A percentile compares a stretch with the other conserved stretches of the same genome.
These are phyloP conservation scores for Seira ritae DNA, from an alignment of 2,888 invertebrate genomes.

Conservation along the genomic window DNA sequence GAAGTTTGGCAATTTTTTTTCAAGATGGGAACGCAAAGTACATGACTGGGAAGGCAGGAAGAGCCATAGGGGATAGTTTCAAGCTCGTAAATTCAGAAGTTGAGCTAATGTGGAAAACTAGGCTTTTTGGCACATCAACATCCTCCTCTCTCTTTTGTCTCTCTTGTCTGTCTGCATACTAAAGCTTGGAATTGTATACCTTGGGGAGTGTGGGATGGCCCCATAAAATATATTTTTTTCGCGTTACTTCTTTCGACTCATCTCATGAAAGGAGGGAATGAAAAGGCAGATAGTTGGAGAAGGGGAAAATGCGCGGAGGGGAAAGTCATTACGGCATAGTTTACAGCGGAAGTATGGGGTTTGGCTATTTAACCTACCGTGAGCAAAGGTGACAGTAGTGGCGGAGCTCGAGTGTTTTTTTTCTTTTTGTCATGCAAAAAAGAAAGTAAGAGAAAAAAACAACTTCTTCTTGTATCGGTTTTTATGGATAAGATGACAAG, in stretches of 20 bases:
- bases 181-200: slow-evolving; percentile 35
- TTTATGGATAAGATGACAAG: neutral
- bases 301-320: slow-evolving; percentile 53
- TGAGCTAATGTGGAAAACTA: slow-evolving; percentile 59
- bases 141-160: slow-evolving; percentile 44
- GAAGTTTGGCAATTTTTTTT: slow-evolving; percentile 14
- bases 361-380: slow-evolving; percentile 32
- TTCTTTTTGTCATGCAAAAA: neutral
- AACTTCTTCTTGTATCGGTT: slow-evolving; percentile 3
- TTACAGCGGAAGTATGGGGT: slow-evolving; percentile 63
- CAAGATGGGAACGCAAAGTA: slow-evolving; percentile 1
- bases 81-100: slow-evolving; percentile 62
- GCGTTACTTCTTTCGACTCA: slow-evolving; percentile 36
- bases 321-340: slow-evolving; percentile 63
- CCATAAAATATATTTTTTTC: slow-evolving; percentile 54
- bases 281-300: slow-evolving; percentile 40
- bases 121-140: slow-evolving; percentile 61
- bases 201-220: slow-evolving; percentile 58
- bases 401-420: neutral
- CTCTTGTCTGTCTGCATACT: slow-evolving; percentile 25
- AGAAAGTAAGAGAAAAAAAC: neutral
- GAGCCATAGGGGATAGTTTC: slow-evolving; percentile 62
- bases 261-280: slow-evolving; percentile 42
- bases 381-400: slow-evolving; percentile 34
- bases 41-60: slow-evolving; percentile 45